These are phyloP conservation scores for Pangasius mekongensis DNA, from an alignment of 2,797 vertebrate species.

Conservation along the genomic window DNA sequence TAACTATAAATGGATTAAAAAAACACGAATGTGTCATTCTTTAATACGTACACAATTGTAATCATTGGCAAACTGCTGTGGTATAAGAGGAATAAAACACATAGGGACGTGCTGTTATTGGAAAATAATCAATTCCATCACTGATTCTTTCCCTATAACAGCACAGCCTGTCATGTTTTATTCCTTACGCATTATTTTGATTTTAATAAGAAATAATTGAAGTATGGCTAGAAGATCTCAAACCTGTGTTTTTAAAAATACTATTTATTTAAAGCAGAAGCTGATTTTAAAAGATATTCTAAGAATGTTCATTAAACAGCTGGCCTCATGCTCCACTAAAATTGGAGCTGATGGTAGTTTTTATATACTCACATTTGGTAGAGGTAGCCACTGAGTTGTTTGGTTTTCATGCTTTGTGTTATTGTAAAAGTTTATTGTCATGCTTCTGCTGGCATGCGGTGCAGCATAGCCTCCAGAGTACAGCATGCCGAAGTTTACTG, in stretches of 20 bases:
- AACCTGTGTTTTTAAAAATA: conserved; percentile 5
- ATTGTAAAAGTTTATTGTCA: conserved; percentile 99
- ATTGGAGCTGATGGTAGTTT: conserved; percentile 59
- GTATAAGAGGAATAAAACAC: conserved; percentile 31
- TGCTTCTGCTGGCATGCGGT: conserved; percentile 95
- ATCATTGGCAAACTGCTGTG: conserved; percentile 16
- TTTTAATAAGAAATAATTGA: not conserved
- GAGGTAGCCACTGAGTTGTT: conserved; percentile 98
- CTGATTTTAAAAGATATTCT: conserved; percentile 13
- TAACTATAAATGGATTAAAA: not conserved
- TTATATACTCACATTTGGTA: conserved; percentile 96
- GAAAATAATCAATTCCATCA: conserved; percentile 2
- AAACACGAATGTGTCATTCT: not conserved
- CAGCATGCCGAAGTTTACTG: conserved; percentile 99
- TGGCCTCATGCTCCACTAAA: conserved; percentile 48
- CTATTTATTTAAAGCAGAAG: conserved; percentile 36
- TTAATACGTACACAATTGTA: not conserved
- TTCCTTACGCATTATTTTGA: not conserved
- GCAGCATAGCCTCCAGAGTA: conserved; percentile 97
- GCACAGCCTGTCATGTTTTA: conserved; percentile 20
- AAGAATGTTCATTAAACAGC: conserved; percentile 24
- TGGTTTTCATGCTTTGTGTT: conserved; percentile 98
- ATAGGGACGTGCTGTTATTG: not conserved
- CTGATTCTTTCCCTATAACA: conserved; percentile 1
- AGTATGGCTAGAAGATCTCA: not conserved